Percentiles rank a stretch among this genome's conserved stretches.
These are phyloP conservation scores for Podarcis siculus DNA, from an alignment of 2,797 vertebrate genomes.

Conservation along the genomic window DNA sequence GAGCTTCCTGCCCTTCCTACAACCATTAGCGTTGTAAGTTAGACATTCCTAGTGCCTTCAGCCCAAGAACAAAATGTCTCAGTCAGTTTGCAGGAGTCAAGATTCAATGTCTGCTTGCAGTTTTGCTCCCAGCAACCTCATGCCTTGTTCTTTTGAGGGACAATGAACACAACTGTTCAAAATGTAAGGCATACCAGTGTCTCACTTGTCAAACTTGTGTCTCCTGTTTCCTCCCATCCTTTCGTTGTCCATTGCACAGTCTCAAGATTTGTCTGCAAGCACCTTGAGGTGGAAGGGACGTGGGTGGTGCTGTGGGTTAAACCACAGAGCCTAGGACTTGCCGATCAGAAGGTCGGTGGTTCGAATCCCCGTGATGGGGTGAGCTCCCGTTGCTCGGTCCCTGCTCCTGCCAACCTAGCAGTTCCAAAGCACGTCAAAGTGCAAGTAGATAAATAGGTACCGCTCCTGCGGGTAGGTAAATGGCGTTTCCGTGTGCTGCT, in stretches of 20 bases:
- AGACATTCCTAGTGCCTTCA: background rate
- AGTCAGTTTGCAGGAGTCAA: background rate
- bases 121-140: background rate
- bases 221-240: background rate
- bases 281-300: background rate
- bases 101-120: background rate
- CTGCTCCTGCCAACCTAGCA: no score
- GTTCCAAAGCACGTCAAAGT: no score
- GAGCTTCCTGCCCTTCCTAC: background rate
- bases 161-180: background rate
- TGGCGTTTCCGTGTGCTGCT: no score
- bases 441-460: no score
- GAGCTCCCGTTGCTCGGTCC: no score
- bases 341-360: no score
- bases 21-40: background rate
- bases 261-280: background rate
- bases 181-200: background rate
- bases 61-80: no score
- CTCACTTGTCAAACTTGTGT: background rate
- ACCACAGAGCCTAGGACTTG: no score
- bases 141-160: background rate
- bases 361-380: no score
- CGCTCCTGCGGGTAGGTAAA: no score
- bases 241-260: no score
- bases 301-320: no score